Percentiles rank a stretch among this genome's conserved stretches.
phyloP scores from a whole-genome alignment of 2,113 vertebrate genomes.

The Pelusios castaneus region DNA sequence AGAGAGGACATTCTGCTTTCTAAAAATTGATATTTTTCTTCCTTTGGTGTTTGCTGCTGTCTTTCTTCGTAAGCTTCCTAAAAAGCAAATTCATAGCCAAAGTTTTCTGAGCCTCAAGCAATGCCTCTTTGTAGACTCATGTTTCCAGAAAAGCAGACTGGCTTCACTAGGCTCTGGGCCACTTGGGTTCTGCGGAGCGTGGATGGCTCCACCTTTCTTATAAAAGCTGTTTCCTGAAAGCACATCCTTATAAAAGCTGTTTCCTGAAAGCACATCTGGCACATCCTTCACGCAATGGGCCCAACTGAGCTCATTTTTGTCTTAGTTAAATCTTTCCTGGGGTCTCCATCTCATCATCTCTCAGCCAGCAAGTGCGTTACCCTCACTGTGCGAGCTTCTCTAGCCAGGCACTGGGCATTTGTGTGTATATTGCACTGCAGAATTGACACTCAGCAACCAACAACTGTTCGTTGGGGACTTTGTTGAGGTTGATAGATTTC shows the following conservation, averaged over 20 bases:
- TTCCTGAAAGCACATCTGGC: slow-evolving; percentile 73
- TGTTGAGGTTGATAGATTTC: background rate
- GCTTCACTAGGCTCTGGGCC: slow-evolving; percentile 60
- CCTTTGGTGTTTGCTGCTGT: background rate
- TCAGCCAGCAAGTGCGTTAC: background rate
- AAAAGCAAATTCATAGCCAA: slow-evolving; percentile 68
- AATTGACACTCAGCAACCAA: background rate
- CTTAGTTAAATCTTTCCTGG: slow-evolving; percentile 48
- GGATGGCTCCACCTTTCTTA: slow-evolving; percentile 49
- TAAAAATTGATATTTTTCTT: background rate
- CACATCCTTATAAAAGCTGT: slow-evolving; percentile 54
- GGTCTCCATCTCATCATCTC: slow-evolving; percentile 15
- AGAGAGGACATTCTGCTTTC: background rate
- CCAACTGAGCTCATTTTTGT: slow-evolving; percentile 64
- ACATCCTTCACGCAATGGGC: background rate
- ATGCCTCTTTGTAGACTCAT: slow-evolving; percentile 54
- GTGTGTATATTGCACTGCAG: background rate
- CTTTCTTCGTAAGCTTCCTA: slow-evolving; percentile 58
- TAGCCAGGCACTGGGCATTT: accelerated
- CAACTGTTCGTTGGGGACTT: background rate
- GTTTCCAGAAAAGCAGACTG: slow-evolving; percentile 37
- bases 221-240: slow-evolving; percentile 68
- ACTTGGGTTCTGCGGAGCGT: slow-evolving; percentile 14
- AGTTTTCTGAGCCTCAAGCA: slow-evolving; percentile 66
- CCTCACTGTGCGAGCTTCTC: background rate